Base-by-base conservation (phyloP, 2,113 vertebrate species). In the Donacobius atricapilla region DNA sequence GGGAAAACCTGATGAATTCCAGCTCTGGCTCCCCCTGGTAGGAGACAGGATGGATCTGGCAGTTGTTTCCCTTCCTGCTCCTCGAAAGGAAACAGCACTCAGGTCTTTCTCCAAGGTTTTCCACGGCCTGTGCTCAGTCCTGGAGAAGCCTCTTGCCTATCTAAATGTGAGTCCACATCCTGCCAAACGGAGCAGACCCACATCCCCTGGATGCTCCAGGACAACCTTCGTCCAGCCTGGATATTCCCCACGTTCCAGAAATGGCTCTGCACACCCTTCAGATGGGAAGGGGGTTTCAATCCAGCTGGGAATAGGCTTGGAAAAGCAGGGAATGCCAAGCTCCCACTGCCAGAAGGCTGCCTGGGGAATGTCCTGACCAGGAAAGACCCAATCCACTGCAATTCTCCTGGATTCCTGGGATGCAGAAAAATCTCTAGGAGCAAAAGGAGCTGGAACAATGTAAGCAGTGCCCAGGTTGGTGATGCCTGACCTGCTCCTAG, bases 1-100 rank as follows among this genome's bases (percentile, higher is more conserved):
- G 69, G 51, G 53, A 87, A 87, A 96, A 58, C 15, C 50, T 66
- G 82, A 57, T 28, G 18, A 87, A 79, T 77, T 90, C 85, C 91
- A 91, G 78, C 78, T 66, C 71, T 66, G 78, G 39, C 25, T 77
- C 35, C 33, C 44, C 65, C 51, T 76, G 50, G 24, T 7, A 2
- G 63, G 53, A 87, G 33, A 28, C 19, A 83, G 35, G 45, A 86
- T 21, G 39, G 65, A 72, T 70, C 50, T 83, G 76, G 60, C 50
- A 90, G 58, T 15, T 78, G 54, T 35, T 47, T 80, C 79, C 57
- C 39, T 87, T 44, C 27, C 75, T 40, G 51, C 64, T 94, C 79
- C 92, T 92, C 15, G 0, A 76, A 90, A 92, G 85, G 77, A 92
- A 94, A 58, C 60, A 83, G 51, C 85, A 18, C 20, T 70, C 11